Base-by-base conservation (phyloP, 2,113 vertebrate genomes). In the Saguinus imperator region DNA sequence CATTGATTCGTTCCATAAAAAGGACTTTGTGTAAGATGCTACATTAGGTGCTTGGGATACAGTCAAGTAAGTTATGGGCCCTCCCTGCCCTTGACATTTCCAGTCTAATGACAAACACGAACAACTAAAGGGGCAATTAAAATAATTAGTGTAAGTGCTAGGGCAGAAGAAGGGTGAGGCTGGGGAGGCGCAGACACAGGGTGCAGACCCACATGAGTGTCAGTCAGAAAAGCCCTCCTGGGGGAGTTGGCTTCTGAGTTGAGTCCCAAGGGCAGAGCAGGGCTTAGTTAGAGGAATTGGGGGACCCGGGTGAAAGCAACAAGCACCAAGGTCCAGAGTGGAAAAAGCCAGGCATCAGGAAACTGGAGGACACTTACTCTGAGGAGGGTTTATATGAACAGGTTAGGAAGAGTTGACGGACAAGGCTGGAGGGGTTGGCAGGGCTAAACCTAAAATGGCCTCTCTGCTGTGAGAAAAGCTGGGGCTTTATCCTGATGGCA, bases 91-190 rank as follows among this genome's bases (percentile, higher is more conserved):
- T 90, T 93, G 89, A 76, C 57, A 37, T 79, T 91, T 3, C 27
- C 68, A n/a, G 40, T 77, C 29, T 89, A 79, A 94, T 45, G 45
- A 91, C 40, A 61, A 94, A 57, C 18, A 45, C 45, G 81, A 73
- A 45, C 43, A 72, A 43, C 50, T 29, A 17, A 52, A 94, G 8
- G 48, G 25, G 70, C 32, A 87, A 90, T 93, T 77, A 82, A 88
- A 79, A 58, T 32, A 68, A 73, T 80, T 8, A 68, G 11, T 32
- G 8, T 32, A 29, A 52, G 55, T 35, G 14, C 92, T 58, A 48
- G 61, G 75, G 27, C 25, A 13, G 77, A 76, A 25, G 48, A 77
- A 58, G 37, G 80, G 70, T 23, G 52, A 76, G n/a, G 73, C 43
- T 82, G 29, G 6, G 61, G 40, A 84, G 25, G 29, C 2, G 6